Evolutionary conservation across 2,888 invertebrate species (phyloP), one percentile per base, ranked within the genome.

Genomic region (Ganaspis brasiliensis): DNA sequence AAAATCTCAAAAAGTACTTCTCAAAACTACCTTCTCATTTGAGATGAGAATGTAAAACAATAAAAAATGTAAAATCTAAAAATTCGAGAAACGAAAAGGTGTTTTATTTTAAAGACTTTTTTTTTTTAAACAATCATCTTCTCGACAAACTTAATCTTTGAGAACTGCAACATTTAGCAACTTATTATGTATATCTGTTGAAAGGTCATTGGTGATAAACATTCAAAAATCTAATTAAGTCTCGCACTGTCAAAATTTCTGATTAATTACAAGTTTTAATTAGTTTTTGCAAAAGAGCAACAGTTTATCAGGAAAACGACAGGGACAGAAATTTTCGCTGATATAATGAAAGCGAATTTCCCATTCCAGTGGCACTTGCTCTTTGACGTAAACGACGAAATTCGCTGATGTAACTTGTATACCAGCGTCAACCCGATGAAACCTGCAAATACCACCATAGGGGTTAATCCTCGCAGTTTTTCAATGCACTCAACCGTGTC

Each of bases 391-490:
- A 61, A 61, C 61, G 61, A 61, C 37, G 37, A 37, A 61, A 37
- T 61, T 37, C 37, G 35, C 56, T 61, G 61, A 61, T 45, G 19
- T 63, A 16, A 63, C 61, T 16, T 40, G 1, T 19, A 37, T 37
- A 40, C 14, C 24, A 19, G 52, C 52, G 56, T 56, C 24, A 24
- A 67, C 24, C 40, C 40, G 63, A 40, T 45, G 40, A 63, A 63
- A 63, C 12, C 40, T 63, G 21, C 63, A 63, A 63, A 63, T 45
- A 40, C 35, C 37, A 19, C 37, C 19, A 40, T 21, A 40, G 40
- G 24, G 63, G 63, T 45, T 63, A 63, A 63, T 63, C 40, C 63
- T 40, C 21, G n/a, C 63, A 40, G 63, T 63, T 40, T 63, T 63
- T 40, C 37, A 40, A 40, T 63, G 16, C 19, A 40, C 31, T 40